A percentile compares a stretch with the other conserved stretches of the same genome.
Conservation (phyloP, 1,140 invertebrate genomes). For the Goniozus legneri region DNA sequence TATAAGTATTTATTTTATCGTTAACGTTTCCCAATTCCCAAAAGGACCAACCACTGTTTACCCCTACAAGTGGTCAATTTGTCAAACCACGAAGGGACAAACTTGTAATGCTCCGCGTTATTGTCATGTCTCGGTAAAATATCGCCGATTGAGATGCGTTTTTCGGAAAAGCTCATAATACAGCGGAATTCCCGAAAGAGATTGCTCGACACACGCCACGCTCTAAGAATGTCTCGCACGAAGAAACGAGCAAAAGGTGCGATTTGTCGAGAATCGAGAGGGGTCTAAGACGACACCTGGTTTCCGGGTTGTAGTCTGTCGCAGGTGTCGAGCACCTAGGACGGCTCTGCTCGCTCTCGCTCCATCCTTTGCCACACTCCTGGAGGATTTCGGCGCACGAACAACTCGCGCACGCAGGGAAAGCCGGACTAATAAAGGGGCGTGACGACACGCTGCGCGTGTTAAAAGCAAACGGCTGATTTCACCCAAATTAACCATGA, state of each 20-base stretch:
- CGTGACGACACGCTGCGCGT: constrained; percentile 23
- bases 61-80: no score
- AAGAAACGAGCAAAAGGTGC: constrained; percentile 4
- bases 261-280: constrained; percentile 9
- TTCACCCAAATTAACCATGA: constrained; percentile 33
- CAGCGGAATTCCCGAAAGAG: no score
- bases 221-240: no score
- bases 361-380: constrained; percentile 13
- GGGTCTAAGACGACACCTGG: constrained; percentile 23
- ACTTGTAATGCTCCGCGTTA: no score
- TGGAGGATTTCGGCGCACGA: constrained; percentile 14
- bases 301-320: constrained; percentile 1
- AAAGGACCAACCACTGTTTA: no score
- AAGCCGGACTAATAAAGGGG: constrained; percentile 28
- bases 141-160: no score
- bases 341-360: constrained; percentile 20
- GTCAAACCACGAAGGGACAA: no score
- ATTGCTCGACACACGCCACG: no score
- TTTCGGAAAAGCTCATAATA: no score
- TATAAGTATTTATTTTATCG: no score
- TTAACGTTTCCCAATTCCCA: no score
- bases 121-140: no score
- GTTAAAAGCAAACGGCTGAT: constrained; percentile 26
- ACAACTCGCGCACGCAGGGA: constrained; percentile 8
- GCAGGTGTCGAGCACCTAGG: neutral